Conservation (phyloP, 1,140 invertebrate species). For the Saccostrea glomerata region DNA sequence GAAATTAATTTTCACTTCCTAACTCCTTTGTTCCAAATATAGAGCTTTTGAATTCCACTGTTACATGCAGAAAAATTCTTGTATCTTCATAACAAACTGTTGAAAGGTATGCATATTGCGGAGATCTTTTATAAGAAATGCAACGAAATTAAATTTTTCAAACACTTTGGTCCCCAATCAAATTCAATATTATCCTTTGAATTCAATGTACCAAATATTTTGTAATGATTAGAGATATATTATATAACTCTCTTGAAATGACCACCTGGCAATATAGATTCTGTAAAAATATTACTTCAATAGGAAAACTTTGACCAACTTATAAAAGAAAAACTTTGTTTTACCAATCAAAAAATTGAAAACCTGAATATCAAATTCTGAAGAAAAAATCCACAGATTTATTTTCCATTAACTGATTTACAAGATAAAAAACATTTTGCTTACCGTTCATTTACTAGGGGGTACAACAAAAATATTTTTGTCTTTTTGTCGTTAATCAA, state of each 20-base stretch:
- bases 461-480: neutral
- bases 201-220: conserved; percentile 4
- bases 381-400: neutral
- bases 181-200: conserved; percentile 4
- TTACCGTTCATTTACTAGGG: neutral
- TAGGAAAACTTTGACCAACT: neutral
- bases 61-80: too few relatives aligned
- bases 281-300: neutral
- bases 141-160: neutral
- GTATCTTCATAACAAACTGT: neutral
- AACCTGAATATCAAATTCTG: neutral
- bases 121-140: neutral
- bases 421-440: conserved; percentile 5
- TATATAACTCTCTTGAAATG: neutral
- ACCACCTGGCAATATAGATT: conserved; percentile 9
- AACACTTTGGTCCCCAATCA: conserved; percentile 11
- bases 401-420: neutral
- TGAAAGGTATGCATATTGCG: neutral
- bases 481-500: conserved; percentile 10
- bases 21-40: neutral
- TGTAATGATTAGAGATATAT: conserved; percentile 18
- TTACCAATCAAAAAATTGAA: neutral
- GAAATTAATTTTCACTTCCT: neutral
- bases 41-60: neutral
- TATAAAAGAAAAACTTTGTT: neutral